phyloP scores from a whole-genome alignment of 2,888 invertebrate genomes.

The Lasioglossum lativentre region DNA sequence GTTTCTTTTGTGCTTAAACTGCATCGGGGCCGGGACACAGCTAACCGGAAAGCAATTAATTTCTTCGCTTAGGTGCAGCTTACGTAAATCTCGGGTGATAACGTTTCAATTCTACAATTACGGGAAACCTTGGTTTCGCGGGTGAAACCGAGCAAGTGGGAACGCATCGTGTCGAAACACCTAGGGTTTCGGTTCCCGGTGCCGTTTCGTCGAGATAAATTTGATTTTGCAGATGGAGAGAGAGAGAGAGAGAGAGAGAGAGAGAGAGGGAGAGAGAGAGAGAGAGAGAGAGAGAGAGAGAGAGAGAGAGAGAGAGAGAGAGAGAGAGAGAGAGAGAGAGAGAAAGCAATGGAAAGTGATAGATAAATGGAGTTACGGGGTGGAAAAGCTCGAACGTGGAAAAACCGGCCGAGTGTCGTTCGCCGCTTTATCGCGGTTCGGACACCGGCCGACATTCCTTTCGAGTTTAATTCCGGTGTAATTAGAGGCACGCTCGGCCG shows the following conservation, averaged over 20 bases:
- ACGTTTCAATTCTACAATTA: neutral
- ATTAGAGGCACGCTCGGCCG: constrained; percentile 63
- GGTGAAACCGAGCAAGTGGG: neutral
- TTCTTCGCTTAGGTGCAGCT: neutral
- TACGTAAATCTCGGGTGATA: no score
- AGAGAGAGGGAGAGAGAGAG: neutral
- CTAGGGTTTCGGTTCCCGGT: neutral
- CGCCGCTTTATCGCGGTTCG: constrained; percentile 50
- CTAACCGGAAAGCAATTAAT: constrained; percentile 25
- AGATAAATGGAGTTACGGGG: neutral
- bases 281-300: neutral
- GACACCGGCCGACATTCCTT: constrained; percentile 62
- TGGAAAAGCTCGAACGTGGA: neutral
- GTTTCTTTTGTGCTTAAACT: neutral
- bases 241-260: neutral
- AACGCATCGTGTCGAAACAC: neutral
- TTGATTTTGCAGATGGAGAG: constrained; percentile 6
- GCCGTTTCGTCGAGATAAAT: constrained; percentile 1
- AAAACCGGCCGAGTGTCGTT: neutral
- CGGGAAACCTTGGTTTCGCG: neutral
- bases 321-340: neutral
- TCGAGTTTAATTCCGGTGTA: constrained; percentile 73
- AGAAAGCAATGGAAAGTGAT: neutral
- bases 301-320: neutral
- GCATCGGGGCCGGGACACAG: neutral